Conservation (phyloP, 2,113 vertebrate genomes). For the Mugil cephalus region DNA sequence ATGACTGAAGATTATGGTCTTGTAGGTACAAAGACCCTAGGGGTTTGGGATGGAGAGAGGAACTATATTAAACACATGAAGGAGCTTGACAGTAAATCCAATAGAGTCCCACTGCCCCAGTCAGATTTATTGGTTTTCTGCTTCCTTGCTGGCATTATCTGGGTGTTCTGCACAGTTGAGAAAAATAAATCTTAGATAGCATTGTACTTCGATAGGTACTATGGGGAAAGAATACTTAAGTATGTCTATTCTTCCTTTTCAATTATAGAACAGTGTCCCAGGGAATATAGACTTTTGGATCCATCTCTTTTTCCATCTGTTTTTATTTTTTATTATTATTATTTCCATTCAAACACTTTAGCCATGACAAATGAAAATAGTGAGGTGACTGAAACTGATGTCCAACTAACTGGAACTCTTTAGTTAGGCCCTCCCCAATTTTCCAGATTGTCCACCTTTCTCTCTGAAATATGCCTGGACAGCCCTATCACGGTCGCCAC, state of each 20-base stretch:
- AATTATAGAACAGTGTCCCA: slow-evolving; percentile 76
- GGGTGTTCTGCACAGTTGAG: slow-evolving; percentile 58
- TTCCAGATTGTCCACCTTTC: too few species aligned
- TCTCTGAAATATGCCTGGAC: too few species aligned
- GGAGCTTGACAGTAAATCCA: slow-evolving; percentile 76
- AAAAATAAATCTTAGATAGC: slow-evolving; percentile 77
- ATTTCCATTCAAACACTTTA: slow-evolving; percentile 27
- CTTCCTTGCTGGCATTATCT: slow-evolving; percentile 69
- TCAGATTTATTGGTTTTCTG: slow-evolving; percentile 78
- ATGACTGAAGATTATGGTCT: slow-evolving; percentile 40
- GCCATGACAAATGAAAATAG: slow-evolving; percentile 44
- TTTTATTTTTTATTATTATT: slow-evolving; percentile 23
- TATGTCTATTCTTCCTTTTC: slow-evolving; percentile 59
- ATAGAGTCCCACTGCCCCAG: slow-evolving; percentile 57
- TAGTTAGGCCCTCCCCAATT: slow-evolving; percentile 35
- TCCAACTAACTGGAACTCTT: slow-evolving; percentile 41
- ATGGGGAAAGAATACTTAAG: slow-evolving; percentile 80
- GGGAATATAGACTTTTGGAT: background rate
- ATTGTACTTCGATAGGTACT: slow-evolving; percentile 60
- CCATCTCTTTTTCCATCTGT: background rate
- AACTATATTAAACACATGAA: slow-evolving; percentile 82
- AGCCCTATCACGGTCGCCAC: too few species aligned
- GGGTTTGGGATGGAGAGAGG: slow-evolving; percentile 34
- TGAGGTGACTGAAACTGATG: slow-evolving; percentile 33
- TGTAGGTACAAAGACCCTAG: slow-evolving; percentile 39